Evolutionary conservation across 2,888 invertebrate species (phyloP).

Genomic region (Dendrolimus houi): DNA sequence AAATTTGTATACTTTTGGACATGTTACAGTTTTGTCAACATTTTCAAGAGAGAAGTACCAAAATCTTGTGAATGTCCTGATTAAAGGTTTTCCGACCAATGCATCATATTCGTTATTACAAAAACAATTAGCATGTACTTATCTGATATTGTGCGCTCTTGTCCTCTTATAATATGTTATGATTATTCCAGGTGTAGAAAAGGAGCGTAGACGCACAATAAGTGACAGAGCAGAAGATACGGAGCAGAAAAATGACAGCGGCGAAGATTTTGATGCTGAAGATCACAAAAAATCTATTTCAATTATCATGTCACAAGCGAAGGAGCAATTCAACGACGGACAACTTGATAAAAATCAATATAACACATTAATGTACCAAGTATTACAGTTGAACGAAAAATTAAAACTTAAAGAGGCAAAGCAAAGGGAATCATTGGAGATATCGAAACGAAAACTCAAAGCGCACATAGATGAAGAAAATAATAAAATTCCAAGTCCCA

Average conservation of each 20-base stretch:
- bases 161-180: too few relatives aligned
- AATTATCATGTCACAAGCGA: conserved; percentile 88
- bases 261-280: conserved; percentile 70
- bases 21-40: too few relatives aligned
- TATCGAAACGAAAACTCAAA: conserved; percentile 61
- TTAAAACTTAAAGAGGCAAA: conserved; percentile 85
- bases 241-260: conserved; percentile 67
- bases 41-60: too few relatives aligned
- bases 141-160: too few relatives aligned
- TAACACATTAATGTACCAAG: conserved; percentile 84
- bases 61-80: too few relatives aligned
- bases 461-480: conserved; percentile 54
- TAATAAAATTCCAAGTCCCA: conserved; percentile 65
- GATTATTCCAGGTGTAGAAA: conserved; percentile 47
- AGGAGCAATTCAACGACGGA: conserved; percentile 85
- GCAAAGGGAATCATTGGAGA: conserved; percentile 80
- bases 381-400: conserved; percentile 86
- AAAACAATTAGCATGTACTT: too few relatives aligned
- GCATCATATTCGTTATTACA: too few relatives aligned
- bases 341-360: conserved; percentile 85
- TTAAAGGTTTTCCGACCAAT: too few relatives aligned
- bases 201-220: conserved; percentile 69
- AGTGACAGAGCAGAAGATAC: conserved; percentile 56
- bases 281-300: conserved; percentile 81
- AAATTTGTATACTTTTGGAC: too few relatives aligned